Base-by-base conservation (phyloP, 2,797 vertebrate species). In the Trichosurus vulpecula region DNA sequence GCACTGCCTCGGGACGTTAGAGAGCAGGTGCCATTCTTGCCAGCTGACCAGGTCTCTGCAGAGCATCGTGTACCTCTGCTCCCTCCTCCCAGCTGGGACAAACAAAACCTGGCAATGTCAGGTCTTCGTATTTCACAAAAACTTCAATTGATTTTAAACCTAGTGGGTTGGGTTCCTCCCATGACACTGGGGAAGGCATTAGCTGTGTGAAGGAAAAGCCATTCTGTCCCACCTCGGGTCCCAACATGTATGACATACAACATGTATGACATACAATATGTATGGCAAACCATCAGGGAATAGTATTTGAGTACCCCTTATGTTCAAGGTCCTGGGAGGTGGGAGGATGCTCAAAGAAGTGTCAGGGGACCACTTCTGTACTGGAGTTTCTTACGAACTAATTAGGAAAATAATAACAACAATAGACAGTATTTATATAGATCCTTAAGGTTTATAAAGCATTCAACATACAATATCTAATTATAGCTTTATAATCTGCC, bases 121-220 rank as follows among this genome's bases (percentile, higher is more conserved):
- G 47, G 0, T 55, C 30, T 92, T 96, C 53, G 92, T 54, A 91
- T 91, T 93, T 91, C 94, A 95, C 92, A 90, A 92, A 53, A 93
- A 93, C 87, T 14, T 94, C 51, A 55, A 12, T 91, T 92, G 41
- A 91, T 47, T 54, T 90, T 53, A 95, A 96, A 58, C 29, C 25
- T 57, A 81, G 52, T 74, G 56, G 92, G 90, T 95, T 91, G 81
- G 54, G 3, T 94, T 93, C 51, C 89, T 4, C n/a, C 92, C 2
- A 52, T 90, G 47, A 93, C 30, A 90, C 57, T 91, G 54, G 3
- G 94, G n/a, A 96, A 95, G 52, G 74, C 52, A 92, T 4, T 91
- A 93, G 61, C n/a, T 52, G 31, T 30, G 52, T 0, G 41, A 81
- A 81, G 8, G 22, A 8, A 81, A 81, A 81, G 41, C 4, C 41